phyloP scores from a whole-genome alignment of 2,797 vertebrate genomes.

The Zenarchopterus dispar region DNA sequence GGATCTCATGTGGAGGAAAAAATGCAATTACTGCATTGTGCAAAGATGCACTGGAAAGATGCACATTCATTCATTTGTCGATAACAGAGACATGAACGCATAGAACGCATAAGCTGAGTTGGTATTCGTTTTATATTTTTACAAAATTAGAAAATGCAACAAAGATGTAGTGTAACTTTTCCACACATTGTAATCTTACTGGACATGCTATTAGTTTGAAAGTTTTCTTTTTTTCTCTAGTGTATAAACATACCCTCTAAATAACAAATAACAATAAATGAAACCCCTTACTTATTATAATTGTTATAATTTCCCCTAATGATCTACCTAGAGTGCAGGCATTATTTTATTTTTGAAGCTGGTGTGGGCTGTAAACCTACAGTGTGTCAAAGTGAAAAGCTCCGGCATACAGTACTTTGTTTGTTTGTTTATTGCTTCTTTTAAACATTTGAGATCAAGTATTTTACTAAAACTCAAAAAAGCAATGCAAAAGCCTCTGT shows the following conservation, averaged over 20 bases:
- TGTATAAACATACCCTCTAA: conserved; percentile 21
- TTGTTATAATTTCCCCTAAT: conserved; percentile 73
- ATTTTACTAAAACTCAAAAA: conserved; percentile 31
- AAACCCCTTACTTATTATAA: conserved; percentile 60
- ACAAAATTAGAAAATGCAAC: no score
- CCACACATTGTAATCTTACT: background rate
- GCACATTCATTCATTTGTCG: no score
- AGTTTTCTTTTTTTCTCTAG: conserved; percentile 33
- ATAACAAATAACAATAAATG: conserved; percentile 34
- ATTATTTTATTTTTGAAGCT: conserved; percentile 69
- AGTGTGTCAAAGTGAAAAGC: conserved; percentile 60
- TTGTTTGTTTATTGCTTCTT: conserved; percentile 17
- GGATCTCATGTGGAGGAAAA: no score
- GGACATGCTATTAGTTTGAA: background rate
- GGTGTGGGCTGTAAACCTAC: conserved; percentile 69
- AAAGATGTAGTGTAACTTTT: no score
- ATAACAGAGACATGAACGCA: no score
- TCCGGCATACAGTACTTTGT: conserved; percentile 38
- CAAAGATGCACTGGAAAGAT: no score
- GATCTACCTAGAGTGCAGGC: conserved; percentile 61
- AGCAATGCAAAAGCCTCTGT: conserved; percentile 3
- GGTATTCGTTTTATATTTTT: no score
- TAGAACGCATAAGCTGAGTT: no score
- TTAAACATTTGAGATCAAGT: conserved; percentile 33
- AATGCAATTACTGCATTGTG: no score